A percentile compares a stretch with the other conserved stretches of the same genome.
Conservation (phyloP, 2,888 invertebrate species). For the Himalopsyche tibetana region DNA sequence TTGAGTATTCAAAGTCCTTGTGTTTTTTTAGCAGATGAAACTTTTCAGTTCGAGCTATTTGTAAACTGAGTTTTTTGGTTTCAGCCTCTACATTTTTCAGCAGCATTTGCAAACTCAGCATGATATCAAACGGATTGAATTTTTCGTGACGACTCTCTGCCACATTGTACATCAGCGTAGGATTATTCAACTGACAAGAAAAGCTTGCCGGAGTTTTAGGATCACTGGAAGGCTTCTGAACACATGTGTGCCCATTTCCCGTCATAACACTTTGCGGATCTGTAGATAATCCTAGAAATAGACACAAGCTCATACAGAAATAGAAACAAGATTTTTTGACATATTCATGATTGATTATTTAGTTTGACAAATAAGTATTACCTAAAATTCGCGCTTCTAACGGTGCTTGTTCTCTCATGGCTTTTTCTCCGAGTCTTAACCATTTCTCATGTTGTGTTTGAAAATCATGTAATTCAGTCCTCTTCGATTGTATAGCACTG, state of each 20-base stretch:
- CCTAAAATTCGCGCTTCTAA: slow-evolving; percentile 71
- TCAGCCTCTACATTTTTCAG: slow-evolving; percentile 75
- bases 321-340: no score
- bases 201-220: background rate
- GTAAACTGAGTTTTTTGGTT: slow-evolving; percentile 74
- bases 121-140: slow-evolving; percentile 69
- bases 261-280: slow-evolving; percentile 67
- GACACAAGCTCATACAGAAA: background rate
- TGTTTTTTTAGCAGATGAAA: slow-evolving; percentile 49
- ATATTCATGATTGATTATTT: no score
- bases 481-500: slow-evolving; percentile 79
- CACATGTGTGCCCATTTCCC: slow-evolving; percentile 64
- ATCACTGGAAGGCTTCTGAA: slow-evolving; percentile 43
- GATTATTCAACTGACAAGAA: slow-evolving; percentile 41
- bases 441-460: slow-evolving; percentile 80
- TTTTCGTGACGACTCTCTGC: slow-evolving; percentile 61
- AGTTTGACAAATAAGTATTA: slow-evolving; percentile 59
- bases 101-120: slow-evolving; percentile 73
- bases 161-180: slow-evolving; percentile 46
- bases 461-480: slow-evolving; percentile 80
- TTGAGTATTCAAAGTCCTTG: slow-evolving; percentile 39
- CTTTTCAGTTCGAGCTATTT: slow-evolving; percentile 67
- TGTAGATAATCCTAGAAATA: slow-evolving; percentile 68
- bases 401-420: slow-evolving; percentile 76
- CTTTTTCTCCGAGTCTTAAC: slow-evolving; percentile 78